These are phyloP conservation scores for Aspidapion aeneum DNA, from an alignment of 2,888 invertebrate species.

Conservation along the genomic window DNA sequence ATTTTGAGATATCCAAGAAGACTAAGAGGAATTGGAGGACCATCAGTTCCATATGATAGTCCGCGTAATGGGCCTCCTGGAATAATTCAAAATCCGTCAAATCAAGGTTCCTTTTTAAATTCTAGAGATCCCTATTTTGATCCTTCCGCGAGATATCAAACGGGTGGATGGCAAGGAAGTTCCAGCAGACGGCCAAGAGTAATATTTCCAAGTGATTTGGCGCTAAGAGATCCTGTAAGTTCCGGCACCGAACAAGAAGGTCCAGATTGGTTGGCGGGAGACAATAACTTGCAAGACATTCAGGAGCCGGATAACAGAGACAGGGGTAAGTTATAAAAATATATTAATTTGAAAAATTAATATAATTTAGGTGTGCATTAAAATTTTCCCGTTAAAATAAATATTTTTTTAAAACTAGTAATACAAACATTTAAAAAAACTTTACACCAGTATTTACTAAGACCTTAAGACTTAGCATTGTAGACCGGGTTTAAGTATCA, in stretches of 20 bases:
- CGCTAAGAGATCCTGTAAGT: constrained; percentile 41
- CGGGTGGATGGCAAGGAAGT: constrained; percentile 30
- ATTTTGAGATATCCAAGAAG: constrained; percentile 21
- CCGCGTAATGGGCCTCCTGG: constrained; percentile 12
- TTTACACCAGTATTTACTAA: too few relatives aligned
- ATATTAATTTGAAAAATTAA: too few relatives aligned
- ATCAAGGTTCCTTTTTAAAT: constrained; percentile 11
- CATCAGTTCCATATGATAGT: constrained; percentile 14
- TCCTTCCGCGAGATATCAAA: constrained; percentile 35
- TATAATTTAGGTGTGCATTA: too few relatives aligned
- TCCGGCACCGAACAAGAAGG: constrained; percentile 32
- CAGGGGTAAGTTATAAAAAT: constrained; percentile 63
- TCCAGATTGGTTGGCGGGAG: constrained; percentile 42
- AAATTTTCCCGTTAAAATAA: too few relatives aligned
- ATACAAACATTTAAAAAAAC: too few relatives aligned
- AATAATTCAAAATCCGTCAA: constrained; percentile 9
- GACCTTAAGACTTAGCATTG: too few relatives aligned
- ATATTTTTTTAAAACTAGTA: too few relatives aligned
- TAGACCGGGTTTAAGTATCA: too few relatives aligned
- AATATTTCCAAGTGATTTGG: constrained; percentile 47
- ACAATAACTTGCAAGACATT: constrained; percentile 58
- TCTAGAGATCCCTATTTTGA: constrained; percentile 38
- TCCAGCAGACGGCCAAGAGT: constrained; percentile 44
- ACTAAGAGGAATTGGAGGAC: constrained; percentile 20
- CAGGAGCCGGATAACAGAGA: constrained; percentile 51